Conservation (phyloP, 2,113 vertebrate species). For the Phodopus roborovskii region DNA sequence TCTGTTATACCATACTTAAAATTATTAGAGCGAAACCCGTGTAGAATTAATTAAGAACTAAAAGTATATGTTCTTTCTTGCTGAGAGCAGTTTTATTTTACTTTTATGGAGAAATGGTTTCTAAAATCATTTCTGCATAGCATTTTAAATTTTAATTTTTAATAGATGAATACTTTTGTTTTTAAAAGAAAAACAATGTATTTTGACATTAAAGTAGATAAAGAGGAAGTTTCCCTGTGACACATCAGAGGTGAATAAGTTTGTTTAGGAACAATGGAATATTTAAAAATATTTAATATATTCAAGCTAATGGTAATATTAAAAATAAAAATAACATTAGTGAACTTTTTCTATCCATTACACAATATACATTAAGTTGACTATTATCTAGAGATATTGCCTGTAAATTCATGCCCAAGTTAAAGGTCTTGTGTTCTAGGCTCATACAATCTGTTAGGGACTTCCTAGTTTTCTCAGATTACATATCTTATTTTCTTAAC, state of each 20-base stretch:
- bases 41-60: conserved; percentile 1
- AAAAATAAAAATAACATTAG: background rate
- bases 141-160: conserved; percentile 23
- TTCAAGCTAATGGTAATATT: background rate
- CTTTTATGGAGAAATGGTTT: background rate
- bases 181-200: background rate
- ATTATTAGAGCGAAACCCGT: background rate
- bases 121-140: background rate
- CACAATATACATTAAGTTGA: background rate
- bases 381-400: background rate
- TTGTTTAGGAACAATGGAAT: background rate
- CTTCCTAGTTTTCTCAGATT: background rate
- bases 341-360: background rate
- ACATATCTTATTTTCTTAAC: conserved; percentile 11
- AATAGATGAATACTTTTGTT: background rate
- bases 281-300: conserved; percentile 34
- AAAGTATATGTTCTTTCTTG: background rate
- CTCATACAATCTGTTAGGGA: background rate
- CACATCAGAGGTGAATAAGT: background rate
- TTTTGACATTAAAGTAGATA: background rate
- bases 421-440: background rate
- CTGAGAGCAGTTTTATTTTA: background rate
- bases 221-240: background rate
- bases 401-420: background rate
- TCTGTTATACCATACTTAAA: background rate